Evolutionary conservation across 1,140 invertebrate genomes (phyloP), one percentile per base, ranked within the genome.

Genomic region (Ericerus pela): DNA sequence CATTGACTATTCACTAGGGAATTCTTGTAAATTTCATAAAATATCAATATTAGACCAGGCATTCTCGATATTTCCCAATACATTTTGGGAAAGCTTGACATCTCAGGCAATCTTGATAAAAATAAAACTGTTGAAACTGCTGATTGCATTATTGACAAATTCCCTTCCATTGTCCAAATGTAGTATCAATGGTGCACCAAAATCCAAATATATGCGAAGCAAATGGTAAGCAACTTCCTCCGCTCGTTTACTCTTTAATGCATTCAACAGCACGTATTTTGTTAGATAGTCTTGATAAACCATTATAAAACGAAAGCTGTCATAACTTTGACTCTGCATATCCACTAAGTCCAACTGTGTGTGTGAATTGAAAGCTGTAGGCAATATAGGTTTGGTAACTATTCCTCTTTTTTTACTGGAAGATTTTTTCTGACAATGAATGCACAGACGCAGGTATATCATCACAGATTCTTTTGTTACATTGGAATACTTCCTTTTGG

Each of bases 321-420:
- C 63, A 65, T 73, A 69, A 30, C 63, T 54, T 53, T 68, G 62
- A 31, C 66, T 63, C 60, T 74, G 71, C 30, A 69, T 59, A 59
- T 73, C 69, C 33, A 74, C 73, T 12, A 75, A 56, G 60, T 74
- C 71, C 6, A 75, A 64, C 65, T 74, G 69, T 55, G 68, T 70
- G 53, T 69, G 28, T 55, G 51, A 60, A 55, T 70, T 69, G 55
- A 70, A 62, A 51, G 71, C 60, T 27, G 41, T 38, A 57, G 59
- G 58, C 36, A 66, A 43, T 31, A 69, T 64, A 30, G 66, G 62
- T 53, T 69, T 69, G 22, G 63, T 52, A 55, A 65, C 59, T 53
- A 65, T 51, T 33, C 63, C 62, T 60, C 62, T 65, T 56, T 65
- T 67, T 41, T 43, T 54, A 37, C n/a, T n/a, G n/a, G n/a, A n/a